Conservation (phyloP, 2,113 vertebrate species). For the Pangasianodon gigas region DNA sequence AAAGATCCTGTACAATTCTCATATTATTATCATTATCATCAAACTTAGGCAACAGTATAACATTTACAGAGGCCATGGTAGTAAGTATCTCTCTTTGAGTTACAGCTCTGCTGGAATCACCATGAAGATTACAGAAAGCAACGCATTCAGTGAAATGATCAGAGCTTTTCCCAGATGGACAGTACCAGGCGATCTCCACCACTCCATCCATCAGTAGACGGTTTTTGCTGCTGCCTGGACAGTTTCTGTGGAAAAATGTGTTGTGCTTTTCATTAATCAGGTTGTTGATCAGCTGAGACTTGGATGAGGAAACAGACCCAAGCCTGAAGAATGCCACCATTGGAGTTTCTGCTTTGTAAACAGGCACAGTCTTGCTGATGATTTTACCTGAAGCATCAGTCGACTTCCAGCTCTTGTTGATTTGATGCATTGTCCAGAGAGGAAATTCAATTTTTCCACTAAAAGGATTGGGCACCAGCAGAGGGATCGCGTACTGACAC, state of each 20-base stretch:
- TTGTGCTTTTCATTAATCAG: conserved; percentile 70
- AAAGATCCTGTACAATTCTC: background rate
- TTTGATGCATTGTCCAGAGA: conserved; percentile 71
- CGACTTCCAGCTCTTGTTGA: conserved; percentile 71
- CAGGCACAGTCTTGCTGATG: conserved; percentile 59
- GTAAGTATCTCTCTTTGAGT: conserved; percentile 29
- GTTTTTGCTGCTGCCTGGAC: conserved; percentile 65
- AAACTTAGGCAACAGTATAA: conserved; percentile 61
- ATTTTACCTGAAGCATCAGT: background rate
- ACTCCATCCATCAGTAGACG: conserved; percentile 70
- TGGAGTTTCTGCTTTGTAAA: conserved; percentile 64
- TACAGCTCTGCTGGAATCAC: conserved; percentile 48
- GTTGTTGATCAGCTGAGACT: conserved; percentile 76
- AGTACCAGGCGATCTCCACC: conserved; percentile 80
- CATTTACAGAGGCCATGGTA: conserved; percentile 62
- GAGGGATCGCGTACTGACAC: conserved; percentile 77
- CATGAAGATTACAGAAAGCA: conserved; percentile 68
- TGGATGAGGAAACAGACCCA: conserved; percentile 71
- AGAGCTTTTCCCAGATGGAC: conserved; percentile 62
- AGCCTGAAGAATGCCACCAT: conserved; percentile 74
- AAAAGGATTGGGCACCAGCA: conserved; percentile 69
- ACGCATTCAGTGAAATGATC: conserved; percentile 72
- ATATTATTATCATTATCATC: conserved; percentile 3
- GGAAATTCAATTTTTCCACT: conserved; percentile 66
- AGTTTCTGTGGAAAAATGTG: conserved; percentile 74